Conservation (phyloP, 2,888 invertebrate genomes). For the Lamellibrachia columna region DNA sequence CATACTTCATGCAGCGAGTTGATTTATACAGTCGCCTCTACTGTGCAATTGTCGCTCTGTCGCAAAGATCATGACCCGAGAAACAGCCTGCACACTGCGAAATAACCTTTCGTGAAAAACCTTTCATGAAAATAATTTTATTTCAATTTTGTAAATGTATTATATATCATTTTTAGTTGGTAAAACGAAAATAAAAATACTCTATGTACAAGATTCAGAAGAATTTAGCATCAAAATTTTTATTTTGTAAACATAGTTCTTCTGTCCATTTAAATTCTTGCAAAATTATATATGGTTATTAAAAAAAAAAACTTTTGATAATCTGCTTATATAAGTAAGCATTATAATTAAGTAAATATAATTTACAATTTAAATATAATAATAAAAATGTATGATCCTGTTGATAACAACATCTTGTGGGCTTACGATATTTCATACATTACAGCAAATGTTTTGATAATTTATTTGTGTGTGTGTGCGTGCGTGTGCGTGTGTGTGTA, state of each 20-base stretch:
- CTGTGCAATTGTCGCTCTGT: background rate
- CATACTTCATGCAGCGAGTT: background rate
- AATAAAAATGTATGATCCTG: background rate
- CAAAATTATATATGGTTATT: background rate
- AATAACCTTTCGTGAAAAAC: background rate
- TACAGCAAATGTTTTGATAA: no score
- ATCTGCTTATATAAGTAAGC: background rate
- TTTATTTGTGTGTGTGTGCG: no score
- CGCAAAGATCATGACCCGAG: background rate
- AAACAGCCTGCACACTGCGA: background rate
- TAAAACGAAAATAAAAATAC: background rate
- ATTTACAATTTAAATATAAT: no score
- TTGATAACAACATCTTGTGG: background rate
- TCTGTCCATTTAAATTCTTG: background rate
- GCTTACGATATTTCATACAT: background rate
- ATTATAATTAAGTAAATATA: background rate
- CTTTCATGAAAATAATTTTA: background rate
- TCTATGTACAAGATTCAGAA: no score
- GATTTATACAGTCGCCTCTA: background rate
- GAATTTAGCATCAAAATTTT: background rate
- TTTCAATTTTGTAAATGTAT: background rate
- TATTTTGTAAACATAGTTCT: background rate
- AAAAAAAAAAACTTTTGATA: background rate
- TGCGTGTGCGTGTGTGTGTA: background rate
- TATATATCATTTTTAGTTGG: background rate